phyloP scores from a whole-genome alignment of 2,113 vertebrate species.

The Chauna torquata region DNA sequence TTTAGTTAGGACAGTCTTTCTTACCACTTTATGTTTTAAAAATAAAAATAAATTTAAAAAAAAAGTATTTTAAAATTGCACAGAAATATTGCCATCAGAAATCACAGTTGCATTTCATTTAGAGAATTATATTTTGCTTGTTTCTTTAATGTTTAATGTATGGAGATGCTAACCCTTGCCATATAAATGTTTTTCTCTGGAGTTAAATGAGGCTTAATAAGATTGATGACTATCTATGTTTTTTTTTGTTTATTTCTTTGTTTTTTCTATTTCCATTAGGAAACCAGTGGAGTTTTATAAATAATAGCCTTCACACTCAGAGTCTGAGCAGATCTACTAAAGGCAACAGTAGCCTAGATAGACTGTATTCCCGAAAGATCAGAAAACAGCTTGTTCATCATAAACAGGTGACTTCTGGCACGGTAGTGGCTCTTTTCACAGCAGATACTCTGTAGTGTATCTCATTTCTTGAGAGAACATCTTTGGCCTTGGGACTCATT shows the following conservation, averaged over 20 bases:
- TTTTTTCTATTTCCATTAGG: constrained; percentile 72
- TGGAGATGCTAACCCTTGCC: neutral
- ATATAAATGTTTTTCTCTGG: neutral
- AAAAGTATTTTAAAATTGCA: neutral
- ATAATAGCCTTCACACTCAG: constrained; percentile 96
- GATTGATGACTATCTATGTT: neutral
- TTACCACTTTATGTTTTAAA: neutral
- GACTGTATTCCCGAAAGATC: constrained; percentile 96
- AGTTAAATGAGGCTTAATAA: neutral
- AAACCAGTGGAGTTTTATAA: constrained; percentile 99
- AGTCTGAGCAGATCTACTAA: constrained; percentile 89
- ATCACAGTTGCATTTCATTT: neutral
- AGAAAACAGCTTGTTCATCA: constrained; percentile 98
- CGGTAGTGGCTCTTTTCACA: neutral
- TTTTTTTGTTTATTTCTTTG: neutral
- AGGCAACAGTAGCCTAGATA: constrained; percentile 94
- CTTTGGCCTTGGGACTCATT: constrained; percentile 37
- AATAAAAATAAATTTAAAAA: no score
- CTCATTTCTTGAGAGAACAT: neutral
- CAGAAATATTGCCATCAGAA: neutral
- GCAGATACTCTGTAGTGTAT: neutral
- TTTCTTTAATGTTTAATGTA: neutral
- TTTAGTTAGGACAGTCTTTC: neutral
- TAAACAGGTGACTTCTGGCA: constrained; percentile 91
- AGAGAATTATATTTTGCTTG: neutral